These are phyloP conservation scores for Macquaria ambigua DNA, from an alignment of 2,113 vertebrate species.

Conservation along the genomic window DNA sequence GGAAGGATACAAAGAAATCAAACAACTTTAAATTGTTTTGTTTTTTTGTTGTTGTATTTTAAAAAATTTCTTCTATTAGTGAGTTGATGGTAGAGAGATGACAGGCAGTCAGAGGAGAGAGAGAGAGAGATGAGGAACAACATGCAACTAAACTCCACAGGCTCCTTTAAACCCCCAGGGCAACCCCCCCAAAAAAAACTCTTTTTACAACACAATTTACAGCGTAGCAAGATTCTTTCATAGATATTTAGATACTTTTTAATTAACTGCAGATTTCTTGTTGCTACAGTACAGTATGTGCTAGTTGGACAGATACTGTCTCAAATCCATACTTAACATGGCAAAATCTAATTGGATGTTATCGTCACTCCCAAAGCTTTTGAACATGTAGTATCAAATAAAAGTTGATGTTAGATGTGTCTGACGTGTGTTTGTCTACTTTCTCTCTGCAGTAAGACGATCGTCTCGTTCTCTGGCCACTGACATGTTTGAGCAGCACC, in stretches of 20 bases:
- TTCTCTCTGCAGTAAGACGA: slow-evolving; percentile 77
- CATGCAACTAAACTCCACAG: background rate
- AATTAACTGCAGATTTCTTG: background rate
- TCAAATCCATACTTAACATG: background rate
- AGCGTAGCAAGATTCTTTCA: background rate
- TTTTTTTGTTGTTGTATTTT: too few species aligned
- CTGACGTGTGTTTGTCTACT: slow-evolving; percentile 44
- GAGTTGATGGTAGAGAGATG: background rate
- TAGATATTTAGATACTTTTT: background rate
- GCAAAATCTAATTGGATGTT: too few species aligned
- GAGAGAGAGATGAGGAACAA: background rate
- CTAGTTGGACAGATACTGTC: background rate
- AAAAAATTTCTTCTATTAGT: background rate
- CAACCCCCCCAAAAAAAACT: background rate
- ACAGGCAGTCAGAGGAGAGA: background rate
- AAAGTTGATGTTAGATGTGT: background rate
- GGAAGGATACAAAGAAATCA: background rate
- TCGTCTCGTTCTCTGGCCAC: slow-evolving; percentile 83
- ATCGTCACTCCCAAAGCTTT: background rate
- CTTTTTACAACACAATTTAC: background rate
- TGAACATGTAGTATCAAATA: background rate
- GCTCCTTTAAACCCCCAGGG: background rate
- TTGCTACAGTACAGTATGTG: background rate
- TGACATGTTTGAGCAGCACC: slow-evolving; percentile 91
- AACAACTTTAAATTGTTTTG: background rate